A percentile compares a stretch with the other conserved stretches of the same genome.
phyloP scores from a whole-genome alignment of 2,888 invertebrate species.

The Agonopterix subpropinquella region DNA sequence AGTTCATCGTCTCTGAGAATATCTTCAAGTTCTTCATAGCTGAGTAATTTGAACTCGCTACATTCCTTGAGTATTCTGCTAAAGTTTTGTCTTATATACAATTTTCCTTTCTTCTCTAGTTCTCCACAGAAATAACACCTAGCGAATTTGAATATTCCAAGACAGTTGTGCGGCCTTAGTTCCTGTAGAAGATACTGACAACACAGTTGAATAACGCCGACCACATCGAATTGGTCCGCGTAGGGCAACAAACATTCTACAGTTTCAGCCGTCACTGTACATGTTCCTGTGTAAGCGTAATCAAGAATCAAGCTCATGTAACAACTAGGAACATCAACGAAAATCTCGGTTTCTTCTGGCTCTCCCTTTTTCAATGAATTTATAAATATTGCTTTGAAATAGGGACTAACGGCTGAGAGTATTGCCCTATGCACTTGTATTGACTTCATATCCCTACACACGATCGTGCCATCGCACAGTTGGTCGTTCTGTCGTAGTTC shows the following conservation, averaged over 20 bases:
- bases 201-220: slow-evolving; percentile 82
- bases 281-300: slow-evolving; percentile 84
- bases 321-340: slow-evolving; percentile 74
- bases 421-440: slow-evolving; percentile 82
- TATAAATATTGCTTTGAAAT: slow-evolving; percentile 83
- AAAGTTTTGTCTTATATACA: slow-evolving; percentile 77
- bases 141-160: slow-evolving; percentile 83
- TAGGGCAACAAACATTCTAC: slow-evolving; percentile 81
- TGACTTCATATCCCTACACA: slow-evolving; percentile 76
- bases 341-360: slow-evolving; percentile 77
- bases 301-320: slow-evolving; percentile 81
- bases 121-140: slow-evolving; percentile 81
- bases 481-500: slow-evolving; percentile 79
- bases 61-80: slow-evolving; percentile 77
- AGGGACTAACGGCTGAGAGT: slow-evolving; percentile 82
- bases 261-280: slow-evolving; percentile 78
- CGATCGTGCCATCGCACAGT: slow-evolving; percentile 82
- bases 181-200: slow-evolving; percentile 79
- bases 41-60: slow-evolving; percentile 78
- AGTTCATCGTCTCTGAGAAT: slow-evolving; percentile 82
- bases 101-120: slow-evolving; percentile 76
- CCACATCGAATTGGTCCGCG: slow-evolving; percentile 84
- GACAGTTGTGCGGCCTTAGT: slow-evolving; percentile 80
- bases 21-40: slow-evolving; percentile 76
- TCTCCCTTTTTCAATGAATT: slow-evolving; percentile 79